A percentile compares a stretch with the other conserved stretches of the same genome.
Conservation (phyloP, 2,113 vertebrate genomes). For the Macheiramphus alcinus region DNA sequence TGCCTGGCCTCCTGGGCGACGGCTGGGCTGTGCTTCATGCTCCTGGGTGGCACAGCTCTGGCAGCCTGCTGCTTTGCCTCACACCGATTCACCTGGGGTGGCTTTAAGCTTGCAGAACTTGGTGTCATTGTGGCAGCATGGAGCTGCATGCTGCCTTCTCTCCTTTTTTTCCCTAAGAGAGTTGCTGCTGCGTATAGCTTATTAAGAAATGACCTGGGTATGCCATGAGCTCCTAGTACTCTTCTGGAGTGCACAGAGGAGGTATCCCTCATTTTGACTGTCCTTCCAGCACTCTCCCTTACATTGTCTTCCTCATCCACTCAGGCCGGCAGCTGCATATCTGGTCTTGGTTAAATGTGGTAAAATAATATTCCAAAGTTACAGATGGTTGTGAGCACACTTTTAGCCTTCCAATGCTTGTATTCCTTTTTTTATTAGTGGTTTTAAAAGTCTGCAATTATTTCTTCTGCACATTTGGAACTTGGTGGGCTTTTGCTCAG, state of each 20-base stretch:
- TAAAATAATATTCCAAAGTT: neutral
- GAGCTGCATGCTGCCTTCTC: neutral
- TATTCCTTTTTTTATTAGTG: neutral
- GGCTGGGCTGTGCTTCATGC: neutral
- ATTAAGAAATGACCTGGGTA: neutral
- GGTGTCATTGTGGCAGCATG: neutral
- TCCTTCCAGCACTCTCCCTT: neutral
- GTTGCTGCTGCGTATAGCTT: neutral
- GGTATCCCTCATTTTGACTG: neutral
- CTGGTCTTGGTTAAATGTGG: neutral
- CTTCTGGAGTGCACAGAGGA: neutral
- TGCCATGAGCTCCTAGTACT: neutral
- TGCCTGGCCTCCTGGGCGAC: neutral
- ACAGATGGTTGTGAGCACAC: neutral
- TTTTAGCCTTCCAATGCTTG: neutral
- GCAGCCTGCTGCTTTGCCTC: neutral
- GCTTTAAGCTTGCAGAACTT: fast-evolving
- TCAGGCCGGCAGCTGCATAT: neutral
- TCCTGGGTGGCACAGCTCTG: fast-evolving
- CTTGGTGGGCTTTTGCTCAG: neutral
- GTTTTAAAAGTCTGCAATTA: neutral
- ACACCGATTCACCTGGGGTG: neutral
- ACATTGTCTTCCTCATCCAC: neutral
- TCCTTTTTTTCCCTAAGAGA: neutral
- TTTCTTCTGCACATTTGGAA: neutral